Percentiles rank a stretch among this genome's conserved stretches.
Conservation (phyloP, 1,140 invertebrate species). For the Argopecten irradians region DNA sequence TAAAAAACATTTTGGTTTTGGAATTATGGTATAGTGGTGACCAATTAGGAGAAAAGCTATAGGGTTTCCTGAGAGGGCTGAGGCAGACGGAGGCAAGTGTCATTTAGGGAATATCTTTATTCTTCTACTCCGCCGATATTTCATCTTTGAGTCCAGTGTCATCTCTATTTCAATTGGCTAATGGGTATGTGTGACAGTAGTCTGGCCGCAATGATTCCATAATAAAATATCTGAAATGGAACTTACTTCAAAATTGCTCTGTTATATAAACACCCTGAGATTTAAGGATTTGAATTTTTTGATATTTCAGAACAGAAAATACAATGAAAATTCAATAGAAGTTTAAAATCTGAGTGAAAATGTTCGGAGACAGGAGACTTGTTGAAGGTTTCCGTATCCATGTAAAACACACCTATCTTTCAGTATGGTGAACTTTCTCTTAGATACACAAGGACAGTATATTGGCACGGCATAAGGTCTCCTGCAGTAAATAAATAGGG, state of each 20-base stretch:
- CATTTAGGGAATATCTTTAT: neutral
- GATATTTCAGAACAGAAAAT: neutral
- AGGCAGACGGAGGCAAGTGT: neutral
- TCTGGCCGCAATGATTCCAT: neutral
- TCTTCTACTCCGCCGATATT: neutral
- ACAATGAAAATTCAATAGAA: neutral
- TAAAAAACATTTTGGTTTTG: neutral
- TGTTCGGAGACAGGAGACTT: neutral
- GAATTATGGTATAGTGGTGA: neutral
- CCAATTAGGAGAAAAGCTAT: neutral
- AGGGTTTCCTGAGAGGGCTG: neutral
- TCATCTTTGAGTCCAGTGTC: neutral
- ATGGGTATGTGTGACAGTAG: neutral
- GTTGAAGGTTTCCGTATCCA: neutral
- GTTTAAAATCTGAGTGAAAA: neutral
- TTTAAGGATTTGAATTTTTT: neutral
- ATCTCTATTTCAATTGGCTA: neutral
- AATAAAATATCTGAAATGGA: neutral
- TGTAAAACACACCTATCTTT: neutral
- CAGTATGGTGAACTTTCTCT: neutral
- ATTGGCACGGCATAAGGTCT: neutral
- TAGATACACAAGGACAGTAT: neutral
- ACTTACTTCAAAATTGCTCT: no score
- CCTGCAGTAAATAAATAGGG: slow-evolving; percentile 11
- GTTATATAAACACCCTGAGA: no score